phyloP scores from a whole-genome alignment of 2,888 invertebrate species.

The Cephus nigrinus region DNA sequence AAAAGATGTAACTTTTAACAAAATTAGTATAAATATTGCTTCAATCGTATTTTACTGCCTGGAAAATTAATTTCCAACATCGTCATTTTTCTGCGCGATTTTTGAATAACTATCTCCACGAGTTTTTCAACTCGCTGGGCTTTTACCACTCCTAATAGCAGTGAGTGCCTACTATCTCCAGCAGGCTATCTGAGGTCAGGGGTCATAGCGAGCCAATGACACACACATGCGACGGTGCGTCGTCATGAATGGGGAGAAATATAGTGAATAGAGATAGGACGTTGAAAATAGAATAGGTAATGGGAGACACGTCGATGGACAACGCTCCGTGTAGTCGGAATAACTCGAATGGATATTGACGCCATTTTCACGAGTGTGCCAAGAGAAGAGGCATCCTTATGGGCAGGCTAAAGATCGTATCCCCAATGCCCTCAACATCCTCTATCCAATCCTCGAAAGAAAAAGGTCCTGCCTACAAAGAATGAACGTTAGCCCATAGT shows the following conservation, averaged over 20 bases:
- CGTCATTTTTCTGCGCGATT: neutral
- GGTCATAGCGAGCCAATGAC: constrained; percentile 46
- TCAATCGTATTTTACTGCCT: no score
- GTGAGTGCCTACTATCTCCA: constrained; percentile 44
- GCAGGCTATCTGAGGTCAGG: constrained; percentile 58
- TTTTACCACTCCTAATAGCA: constrained; percentile 41
- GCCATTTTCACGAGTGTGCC: neutral
- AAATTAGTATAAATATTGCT: no score
- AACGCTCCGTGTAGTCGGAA: neutral
- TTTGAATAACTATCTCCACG: neutral
- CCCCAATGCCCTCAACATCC: neutral
- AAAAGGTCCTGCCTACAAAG: neutral
- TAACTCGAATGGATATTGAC: neutral
- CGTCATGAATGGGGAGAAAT: constrained; percentile 28
- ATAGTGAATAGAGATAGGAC: constrained; percentile 35
- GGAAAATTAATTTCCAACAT: no score
- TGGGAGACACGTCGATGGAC: neutral
- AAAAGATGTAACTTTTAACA: no score
- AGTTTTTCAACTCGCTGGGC: constrained; percentile 9
- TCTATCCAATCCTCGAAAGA: neutral
- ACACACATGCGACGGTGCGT: constrained; percentile 33
- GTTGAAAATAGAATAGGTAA: constrained; percentile 23
- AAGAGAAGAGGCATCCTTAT: neutral
- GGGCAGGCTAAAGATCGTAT: neutral
- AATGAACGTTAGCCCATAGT: neutral